A percentile compares a stretch with the other conserved stretches of the same genome.
Conservation (phyloP, 2,888 invertebrate species). For the Zaprionus bogoriensis region DNA sequence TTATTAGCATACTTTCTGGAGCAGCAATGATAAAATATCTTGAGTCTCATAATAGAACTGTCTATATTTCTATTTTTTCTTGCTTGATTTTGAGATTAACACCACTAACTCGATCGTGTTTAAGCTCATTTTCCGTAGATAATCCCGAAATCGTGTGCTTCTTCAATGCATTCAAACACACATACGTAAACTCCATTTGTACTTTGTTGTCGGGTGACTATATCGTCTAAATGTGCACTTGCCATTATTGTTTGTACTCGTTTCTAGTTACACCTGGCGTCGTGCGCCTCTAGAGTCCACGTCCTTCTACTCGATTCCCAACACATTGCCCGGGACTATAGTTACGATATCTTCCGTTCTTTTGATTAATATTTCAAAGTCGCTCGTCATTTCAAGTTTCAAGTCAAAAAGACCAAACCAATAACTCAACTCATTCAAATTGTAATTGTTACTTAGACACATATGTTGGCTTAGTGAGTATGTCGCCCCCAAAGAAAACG, state of each 20-base stretch:
- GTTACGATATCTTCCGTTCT: conserved; percentile 43
- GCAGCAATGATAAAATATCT: too few relatives aligned
- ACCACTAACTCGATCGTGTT: conserved; percentile 33
- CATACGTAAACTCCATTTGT: conserved; percentile 17
- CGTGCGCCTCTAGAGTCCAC: conserved; percentile 71
- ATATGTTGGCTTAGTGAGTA: conserved; percentile 67
- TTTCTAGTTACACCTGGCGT: conserved; percentile 80
- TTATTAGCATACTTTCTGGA: too few relatives aligned
- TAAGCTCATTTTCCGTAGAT: conserved; percentile 4
- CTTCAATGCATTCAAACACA: conserved; percentile 27
- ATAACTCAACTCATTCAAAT: conserved; percentile 37
- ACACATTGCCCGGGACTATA: conserved; percentile 49
- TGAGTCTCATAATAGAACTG: background rate
- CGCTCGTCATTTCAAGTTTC: conserved; percentile 40
- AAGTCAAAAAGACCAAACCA: conserved; percentile 2
- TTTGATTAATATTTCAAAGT: conserved; percentile 20
- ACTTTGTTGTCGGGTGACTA: background rate
- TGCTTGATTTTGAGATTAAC: conserved; percentile 48
- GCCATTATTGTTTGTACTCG: conserved; percentile 65
- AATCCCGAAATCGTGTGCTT: conserved; percentile 23
- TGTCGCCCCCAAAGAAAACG: conserved; percentile 34
- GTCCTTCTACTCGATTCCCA: conserved; percentile 54
- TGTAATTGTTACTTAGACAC: conserved; percentile 46
- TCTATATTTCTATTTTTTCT: conserved; percentile 12
- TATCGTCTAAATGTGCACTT: conserved; percentile 45